Conservation (phyloP, 1,140 invertebrate species). For the Musca vetustissima region DNA sequence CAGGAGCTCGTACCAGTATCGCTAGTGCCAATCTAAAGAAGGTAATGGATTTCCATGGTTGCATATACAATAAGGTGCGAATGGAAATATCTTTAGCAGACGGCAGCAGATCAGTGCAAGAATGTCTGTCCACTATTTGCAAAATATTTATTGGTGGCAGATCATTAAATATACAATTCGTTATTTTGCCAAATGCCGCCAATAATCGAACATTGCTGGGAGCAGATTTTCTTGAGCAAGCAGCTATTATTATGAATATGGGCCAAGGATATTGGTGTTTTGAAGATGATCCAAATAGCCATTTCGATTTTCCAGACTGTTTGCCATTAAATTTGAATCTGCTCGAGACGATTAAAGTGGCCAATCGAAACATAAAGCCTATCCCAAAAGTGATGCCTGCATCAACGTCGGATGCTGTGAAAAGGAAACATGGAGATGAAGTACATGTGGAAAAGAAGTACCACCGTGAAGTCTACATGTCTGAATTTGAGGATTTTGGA, state of each 20-base stretch:
- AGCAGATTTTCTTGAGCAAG: constrained; percentile 25
- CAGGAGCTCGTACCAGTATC: constrained; percentile 24
- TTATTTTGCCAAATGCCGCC: constrained; percentile 15
- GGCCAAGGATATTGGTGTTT: constrained; percentile 25
- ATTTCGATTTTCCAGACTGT: neutral
- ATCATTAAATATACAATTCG: constrained; percentile 15
- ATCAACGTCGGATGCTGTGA: neutral
- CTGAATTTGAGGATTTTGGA: constrained; percentile 9
- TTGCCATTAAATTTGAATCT: neutral
- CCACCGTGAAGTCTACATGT: neutral
- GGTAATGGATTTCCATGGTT: constrained; percentile 1
- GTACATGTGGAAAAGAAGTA: too few species aligned
- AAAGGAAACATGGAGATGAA: neutral
- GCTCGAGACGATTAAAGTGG: neutral
- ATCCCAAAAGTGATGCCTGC: neutral
- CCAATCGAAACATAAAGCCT: neutral
- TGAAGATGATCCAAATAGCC: constrained; percentile 3
- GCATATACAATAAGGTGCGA: neutral
- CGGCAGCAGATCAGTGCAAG: neutral
- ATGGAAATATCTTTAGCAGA: constrained; percentile 11
- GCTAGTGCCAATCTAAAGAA: constrained; percentile 14
- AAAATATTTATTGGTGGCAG: neutral
- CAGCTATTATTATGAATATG: constrained; percentile 22
- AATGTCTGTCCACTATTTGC: neutral
- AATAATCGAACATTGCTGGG: constrained; percentile 27